phyloP scores from a whole-genome alignment of 2,888 invertebrate genomes.

The Eupithecia tripunctaria region DNA sequence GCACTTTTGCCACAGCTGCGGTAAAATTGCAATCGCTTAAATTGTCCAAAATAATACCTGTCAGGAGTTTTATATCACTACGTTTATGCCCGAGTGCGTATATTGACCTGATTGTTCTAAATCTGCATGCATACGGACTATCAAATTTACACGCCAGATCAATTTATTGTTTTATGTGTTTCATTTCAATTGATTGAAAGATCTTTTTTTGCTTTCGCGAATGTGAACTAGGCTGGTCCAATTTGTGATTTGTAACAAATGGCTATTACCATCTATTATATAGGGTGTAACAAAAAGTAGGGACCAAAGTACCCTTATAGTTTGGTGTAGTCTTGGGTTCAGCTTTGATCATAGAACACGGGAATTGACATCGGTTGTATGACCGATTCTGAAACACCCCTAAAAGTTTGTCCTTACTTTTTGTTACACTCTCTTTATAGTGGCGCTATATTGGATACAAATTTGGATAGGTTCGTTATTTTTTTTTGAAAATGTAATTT shows the following conservation, averaged over 20 bases:
- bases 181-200: slow-evolving; percentile 46
- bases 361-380: too few relatives aligned
- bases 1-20: too few relatives aligned
- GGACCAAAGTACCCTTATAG: too few relatives aligned
- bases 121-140: slow-evolving; percentile 41
- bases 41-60: neutral
- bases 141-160: slow-evolving; percentile 39
- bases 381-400: too few relatives aligned
- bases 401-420: neutral
- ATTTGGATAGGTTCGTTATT: neutral
- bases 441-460: neutral
- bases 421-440: neutral
- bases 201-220: slow-evolving; percentile 33
- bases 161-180: slow-evolving; percentile 49
- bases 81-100: slow-evolving; percentile 45
- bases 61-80: neutral
- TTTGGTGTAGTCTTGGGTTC: too few relatives aligned
- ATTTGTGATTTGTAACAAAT: slow-evolving; percentile 49
- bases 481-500: too few relatives aligned
- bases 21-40: neutral
- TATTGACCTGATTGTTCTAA: slow-evolving; percentile 48
- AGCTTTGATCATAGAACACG: too few relatives aligned
- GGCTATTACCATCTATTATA: neutral
- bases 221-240: slow-evolving; percentile 51
- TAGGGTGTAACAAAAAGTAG: too few relatives aligned